Evolutionary conservation across 2,113 vertebrate species (phyloP), one percentile per base, ranked within the genome.

Genomic region (Pipra filicauda): DNA sequence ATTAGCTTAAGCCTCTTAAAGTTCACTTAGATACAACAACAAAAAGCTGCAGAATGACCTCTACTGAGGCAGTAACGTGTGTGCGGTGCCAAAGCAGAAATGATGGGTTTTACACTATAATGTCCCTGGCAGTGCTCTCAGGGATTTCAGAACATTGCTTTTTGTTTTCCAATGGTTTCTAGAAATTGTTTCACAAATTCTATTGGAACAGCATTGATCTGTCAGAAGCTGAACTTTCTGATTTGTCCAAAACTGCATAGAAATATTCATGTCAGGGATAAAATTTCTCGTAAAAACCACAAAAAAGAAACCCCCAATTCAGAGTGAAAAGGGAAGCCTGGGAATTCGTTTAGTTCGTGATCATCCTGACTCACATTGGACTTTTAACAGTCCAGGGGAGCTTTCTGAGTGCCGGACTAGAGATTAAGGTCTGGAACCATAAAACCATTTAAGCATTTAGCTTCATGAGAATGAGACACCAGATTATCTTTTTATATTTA

Each of bases 211-310:
- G 15, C 21, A 26, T 30, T 91, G 79, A 59, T 91, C 72, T 88
- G 57, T 88, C 88, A 90, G 85, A 93, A 90, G 59, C 62, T 73
- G 67, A 90, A 88, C 46, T 93, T 93, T 85, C 64, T 74, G 41
- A 66, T 90, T 93, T 88, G 85, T 83, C 79, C 83, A 88, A 85
- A 95, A 72, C 19, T 8, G 2, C 0, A 0, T 65, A 78, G 57
- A 75, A 91, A 81, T 12, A 85, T 97, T 81, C 59, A 61, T 31
- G 61, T 94, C 70, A 86, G 41, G 76, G 86, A 92, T 95, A 87
- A 91, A 93, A 94, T 95, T 92, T 91, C 80, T 78, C 15, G 48
- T 87, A 89, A 91, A 97, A 95, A 85, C 83, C 93, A 95, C 94
- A 92, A 82, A 79, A 96, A 85, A 89, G 70, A 52, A 85, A 95